Conservation (phyloP, 1,140 invertebrate genomes). For the Zaprionus gabonicus region DNA sequence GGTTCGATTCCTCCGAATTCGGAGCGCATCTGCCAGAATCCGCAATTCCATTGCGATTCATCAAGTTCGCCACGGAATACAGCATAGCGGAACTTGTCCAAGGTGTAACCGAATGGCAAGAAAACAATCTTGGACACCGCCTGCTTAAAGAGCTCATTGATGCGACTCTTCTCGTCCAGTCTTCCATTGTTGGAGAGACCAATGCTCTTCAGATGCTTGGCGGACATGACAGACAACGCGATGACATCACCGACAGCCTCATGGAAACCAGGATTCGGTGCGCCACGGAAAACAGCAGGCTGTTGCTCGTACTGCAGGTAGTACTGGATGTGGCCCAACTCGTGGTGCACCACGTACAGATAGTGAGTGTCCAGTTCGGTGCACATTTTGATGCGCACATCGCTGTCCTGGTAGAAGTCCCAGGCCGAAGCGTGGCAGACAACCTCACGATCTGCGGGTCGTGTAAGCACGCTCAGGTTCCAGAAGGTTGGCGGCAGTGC, state of each 20-base stretch:
- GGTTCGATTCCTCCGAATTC: constrained; percentile 87
- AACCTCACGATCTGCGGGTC: constrained; percentile 87
- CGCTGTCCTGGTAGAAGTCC: constrained; percentile 89
- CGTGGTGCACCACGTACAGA: constrained; percentile 91
- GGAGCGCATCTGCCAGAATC: constrained; percentile 86
- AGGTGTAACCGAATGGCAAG: constrained; percentile 86
- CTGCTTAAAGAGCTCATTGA: constrained; percentile 78
- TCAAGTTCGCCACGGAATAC: constrained; percentile 86
- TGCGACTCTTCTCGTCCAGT: constrained; percentile 76
- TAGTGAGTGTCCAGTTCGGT: constrained; percentile 88
- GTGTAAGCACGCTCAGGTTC: constrained; percentile 90
- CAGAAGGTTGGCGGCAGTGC: constrained; percentile 93
- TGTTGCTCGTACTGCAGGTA: constrained; percentile 90
- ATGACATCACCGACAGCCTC: constrained; percentile 90
- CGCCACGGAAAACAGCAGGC: constrained; percentile 87
- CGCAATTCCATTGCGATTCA: constrained; percentile 85
- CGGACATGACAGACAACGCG: constrained; percentile 87
- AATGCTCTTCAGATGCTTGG: constrained; percentile 86
- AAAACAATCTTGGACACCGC: constrained; percentile 88
- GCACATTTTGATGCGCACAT: constrained; percentile 92
- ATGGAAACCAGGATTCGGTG: constrained; percentile 92
- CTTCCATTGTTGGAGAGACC: constrained; percentile 80
- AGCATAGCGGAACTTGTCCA: constrained; percentile 86
- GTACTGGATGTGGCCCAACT: constrained; percentile 92
- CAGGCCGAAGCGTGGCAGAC: constrained; percentile 92